phyloP scores from a whole-genome alignment of 92 coral and sea anemone genomes.

The Epizoanthus rinbou region DNA sequence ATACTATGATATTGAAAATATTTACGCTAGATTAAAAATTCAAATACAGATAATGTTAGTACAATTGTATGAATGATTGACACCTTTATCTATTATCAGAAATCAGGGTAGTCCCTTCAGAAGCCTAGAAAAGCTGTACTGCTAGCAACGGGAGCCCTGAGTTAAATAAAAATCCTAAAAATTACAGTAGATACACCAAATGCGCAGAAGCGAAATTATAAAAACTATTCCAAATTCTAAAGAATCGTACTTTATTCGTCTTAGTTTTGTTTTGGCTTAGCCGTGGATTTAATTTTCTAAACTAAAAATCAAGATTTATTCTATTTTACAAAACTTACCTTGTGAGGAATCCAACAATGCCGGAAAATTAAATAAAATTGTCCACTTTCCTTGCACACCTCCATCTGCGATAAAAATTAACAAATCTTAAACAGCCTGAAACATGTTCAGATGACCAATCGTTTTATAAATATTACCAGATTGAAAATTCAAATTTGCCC shows the following conservation, averaged over 20 bases:
- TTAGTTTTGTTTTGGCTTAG: neutral
- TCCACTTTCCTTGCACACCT: conserved; percentile 6
- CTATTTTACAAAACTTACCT: neutral
- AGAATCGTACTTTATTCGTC: too few relatives aligned
- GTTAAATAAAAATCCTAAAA: too few relatives aligned
- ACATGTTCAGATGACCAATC: neutral
- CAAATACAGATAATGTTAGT: neutral
- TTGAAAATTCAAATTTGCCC: neutral
- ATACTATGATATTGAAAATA: too few relatives aligned
- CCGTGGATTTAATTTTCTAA: neutral
- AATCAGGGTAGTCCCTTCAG: too few relatives aligned
- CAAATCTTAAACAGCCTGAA: neutral
- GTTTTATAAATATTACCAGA: neutral
- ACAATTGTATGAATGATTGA: neutral
- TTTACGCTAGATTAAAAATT: too few relatives aligned
- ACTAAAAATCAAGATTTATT: neutral
- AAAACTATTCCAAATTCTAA: too few relatives aligned
- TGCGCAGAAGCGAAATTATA: too few relatives aligned
- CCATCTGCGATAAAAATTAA: neutral
- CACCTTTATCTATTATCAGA: too few relatives aligned
- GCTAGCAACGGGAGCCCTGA: too few relatives aligned
- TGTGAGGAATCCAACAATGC: conserved; percentile 14
- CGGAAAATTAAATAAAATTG: conserved; percentile 9
- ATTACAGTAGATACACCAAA: neutral
- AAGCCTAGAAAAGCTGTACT: too few relatives aligned